phyloP scores from a whole-genome alignment of 2,113 vertebrate genomes.

The Gulo gulo region DNA sequence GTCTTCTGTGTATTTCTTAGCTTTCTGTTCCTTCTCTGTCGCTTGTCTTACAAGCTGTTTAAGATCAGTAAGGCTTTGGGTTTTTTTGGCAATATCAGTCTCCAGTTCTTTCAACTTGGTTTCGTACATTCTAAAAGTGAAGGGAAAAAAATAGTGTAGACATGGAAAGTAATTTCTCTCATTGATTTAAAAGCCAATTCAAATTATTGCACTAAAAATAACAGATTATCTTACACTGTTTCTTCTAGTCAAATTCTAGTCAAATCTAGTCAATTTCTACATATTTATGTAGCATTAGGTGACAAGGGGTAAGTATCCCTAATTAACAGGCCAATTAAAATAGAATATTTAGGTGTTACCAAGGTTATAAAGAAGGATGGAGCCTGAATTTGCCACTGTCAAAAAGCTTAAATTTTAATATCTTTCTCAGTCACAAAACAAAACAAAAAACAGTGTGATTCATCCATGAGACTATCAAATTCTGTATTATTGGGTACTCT shows the following conservation, averaged over 20 bases:
- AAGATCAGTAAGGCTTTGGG: slow-evolving; percentile 85
- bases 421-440: background rate
- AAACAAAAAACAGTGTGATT: background rate
- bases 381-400: background rate
- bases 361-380: background rate
- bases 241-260: background rate
- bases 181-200: slow-evolving; percentile 35
- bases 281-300: slow-evolving; percentile 14
- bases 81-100: slow-evolving; percentile 88
- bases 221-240: background rate
- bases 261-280: background rate
- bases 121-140: slow-evolving; percentile 89
- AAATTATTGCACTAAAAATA: slow-evolving; percentile 24
- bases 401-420: background rate
- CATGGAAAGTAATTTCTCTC: background rate
- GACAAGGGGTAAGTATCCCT: background rate
- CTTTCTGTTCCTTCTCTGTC: slow-evolving; percentile 83
- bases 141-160: slow-evolving; percentile 6
- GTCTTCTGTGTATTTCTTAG: slow-evolving; percentile 77
- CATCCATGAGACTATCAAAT: background rate
- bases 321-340: slow-evolving; percentile 2
- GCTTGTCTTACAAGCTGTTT: slow-evolving; percentile 86
- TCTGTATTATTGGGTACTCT: background rate
- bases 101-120: slow-evolving; percentile 93
- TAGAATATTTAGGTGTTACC: background rate